A percentile compares a stretch with the other conserved stretches of the same genome.
phyloP scores from a whole-genome alignment of 1,140 invertebrate species.

The Acyrthosiphon pisum region DNA sequence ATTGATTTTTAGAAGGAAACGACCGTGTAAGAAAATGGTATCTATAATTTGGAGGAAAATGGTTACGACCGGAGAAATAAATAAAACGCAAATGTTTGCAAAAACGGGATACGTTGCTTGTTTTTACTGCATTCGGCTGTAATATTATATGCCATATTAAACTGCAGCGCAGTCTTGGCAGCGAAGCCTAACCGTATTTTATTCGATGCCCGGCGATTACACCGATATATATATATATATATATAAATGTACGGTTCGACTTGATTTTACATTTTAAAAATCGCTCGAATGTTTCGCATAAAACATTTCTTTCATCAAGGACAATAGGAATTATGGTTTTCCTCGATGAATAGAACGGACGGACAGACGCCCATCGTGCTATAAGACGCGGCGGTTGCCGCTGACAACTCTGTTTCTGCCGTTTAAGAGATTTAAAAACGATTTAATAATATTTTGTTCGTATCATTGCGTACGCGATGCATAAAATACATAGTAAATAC shows the following conservation, averaged over 20 bases:
- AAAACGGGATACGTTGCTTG: neutral
- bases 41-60: slow-evolving; percentile 36
- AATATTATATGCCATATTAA: neutral
- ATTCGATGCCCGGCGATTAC: neutral
- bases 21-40: slow-evolving; percentile 34
- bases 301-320: slow-evolving; percentile 44
- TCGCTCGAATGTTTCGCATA: neutral
- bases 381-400: neutral
- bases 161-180: neutral
- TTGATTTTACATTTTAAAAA: slow-evolving; percentile 1
- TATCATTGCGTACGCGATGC: neutral
- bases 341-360: slow-evolving; percentile 36
- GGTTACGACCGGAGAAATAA: slow-evolving; percentile 23
- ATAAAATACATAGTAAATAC: neutral
- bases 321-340: slow-evolving; percentile 45
- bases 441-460: neutral
- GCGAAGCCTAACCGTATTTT: slow-evolving; percentile 6
- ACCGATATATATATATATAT: neutral
- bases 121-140: slow-evolving; percentile 26
- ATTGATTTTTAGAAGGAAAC: slow-evolving; percentile 40
- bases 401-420: neutral
- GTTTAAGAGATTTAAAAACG: slow-evolving; percentile 19
- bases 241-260: neutral
- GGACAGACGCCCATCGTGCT: neutral
- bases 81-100: slow-evolving; percentile 35